A percentile compares a stretch with the other conserved stretches of the same genome.
phyloP scores from a whole-genome alignment of 2,113 vertebrate species.

The Nerophis lumbriciformis region DNA sequence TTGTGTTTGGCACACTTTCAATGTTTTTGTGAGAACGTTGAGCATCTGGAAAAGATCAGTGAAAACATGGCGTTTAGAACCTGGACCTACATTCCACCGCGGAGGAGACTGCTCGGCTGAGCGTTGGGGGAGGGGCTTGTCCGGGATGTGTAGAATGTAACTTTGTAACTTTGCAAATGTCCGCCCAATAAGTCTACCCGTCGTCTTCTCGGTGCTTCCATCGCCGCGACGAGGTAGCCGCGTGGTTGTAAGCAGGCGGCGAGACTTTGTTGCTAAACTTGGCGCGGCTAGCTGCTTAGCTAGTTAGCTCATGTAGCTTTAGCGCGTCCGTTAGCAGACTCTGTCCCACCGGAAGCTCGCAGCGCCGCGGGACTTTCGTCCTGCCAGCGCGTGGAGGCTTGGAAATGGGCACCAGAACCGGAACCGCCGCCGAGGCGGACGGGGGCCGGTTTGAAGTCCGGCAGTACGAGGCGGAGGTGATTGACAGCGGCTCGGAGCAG shows the following conservation, averaged over 20 bases:
- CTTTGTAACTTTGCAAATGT: constrained; percentile 44
- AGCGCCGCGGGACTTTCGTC: constrained; percentile 1
- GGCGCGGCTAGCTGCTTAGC: constrained; percentile 1
- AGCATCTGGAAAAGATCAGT: accelerated
- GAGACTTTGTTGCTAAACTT: constrained; percentile 31
- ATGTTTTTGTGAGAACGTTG: accelerated
- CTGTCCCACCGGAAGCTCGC: constrained; percentile 15
- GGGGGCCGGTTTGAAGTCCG: constrained; percentile 50
- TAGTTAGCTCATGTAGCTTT: constrained; percentile 24
- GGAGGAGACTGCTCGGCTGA: constrained; percentile 22
- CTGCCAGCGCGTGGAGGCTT: not conserved
- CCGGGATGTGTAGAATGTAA: not conserved
- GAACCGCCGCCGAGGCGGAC: constrained; percentile 35
- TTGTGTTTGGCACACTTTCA: not conserved
- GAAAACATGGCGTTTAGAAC: not conserved
- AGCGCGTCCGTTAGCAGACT: constrained; percentile 1
- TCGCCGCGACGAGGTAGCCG: too few species aligned
- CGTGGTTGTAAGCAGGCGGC: too few species aligned
- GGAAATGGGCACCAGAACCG: constrained; percentile 53
- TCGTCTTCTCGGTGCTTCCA: too few species aligned
- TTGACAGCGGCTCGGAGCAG: constrained; percentile 76
- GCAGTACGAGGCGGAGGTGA: constrained; percentile 38
- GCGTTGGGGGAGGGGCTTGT: constrained; percentile 33
- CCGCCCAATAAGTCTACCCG: not conserved
- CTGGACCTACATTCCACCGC: constrained; percentile 34